Percentiles rank a stretch among this genome's conserved stretches.
phyloP scores from a whole-genome alignment of 2,888 invertebrate genomes.

The Pilophorus perplexus region DNA sequence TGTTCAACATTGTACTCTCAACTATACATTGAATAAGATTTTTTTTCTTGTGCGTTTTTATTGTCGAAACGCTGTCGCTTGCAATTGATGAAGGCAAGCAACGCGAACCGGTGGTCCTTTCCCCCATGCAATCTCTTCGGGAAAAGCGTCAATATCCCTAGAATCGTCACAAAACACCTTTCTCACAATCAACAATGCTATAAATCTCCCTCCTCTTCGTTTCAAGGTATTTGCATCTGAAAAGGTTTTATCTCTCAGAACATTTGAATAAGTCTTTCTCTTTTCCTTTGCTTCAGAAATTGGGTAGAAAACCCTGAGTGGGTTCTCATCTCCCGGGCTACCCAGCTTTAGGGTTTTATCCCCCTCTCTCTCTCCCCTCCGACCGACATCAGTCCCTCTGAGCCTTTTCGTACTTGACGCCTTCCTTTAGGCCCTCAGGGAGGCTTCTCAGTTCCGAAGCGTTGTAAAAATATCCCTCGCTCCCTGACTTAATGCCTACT shows the following conservation, averaged over 20 bases:
- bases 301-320: slow-evolving; percentile 32
- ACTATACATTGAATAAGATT: too few relatives aligned
- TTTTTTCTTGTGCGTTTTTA: too few relatives aligned
- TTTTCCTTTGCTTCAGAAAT: slow-evolving; percentile 31
- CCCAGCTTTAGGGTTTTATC: slow-evolving; percentile 13
- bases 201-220: slow-evolving; percentile 34
- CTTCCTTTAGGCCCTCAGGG: not conserved
- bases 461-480: slow-evolving; percentile 8
- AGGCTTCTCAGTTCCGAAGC: not conserved
- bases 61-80: too few relatives aligned
- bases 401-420: too few relatives aligned
- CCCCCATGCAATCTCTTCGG: too few relatives aligned
- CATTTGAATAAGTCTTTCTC: slow-evolving; percentile 36
- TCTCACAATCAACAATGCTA: slow-evolving; percentile 34
- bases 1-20: too few relatives aligned
- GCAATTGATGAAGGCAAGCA: too few relatives aligned
- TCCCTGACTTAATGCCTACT: not conserved
- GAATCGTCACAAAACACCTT: slow-evolving; percentile 7
- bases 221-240: slow-evolving; percentile 18
- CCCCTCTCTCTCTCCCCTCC: not conserved
- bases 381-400: too few relatives aligned
- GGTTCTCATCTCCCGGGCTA: slow-evolving; percentile 11
- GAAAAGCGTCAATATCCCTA: slow-evolving; percentile 5
- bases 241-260: slow-evolving; percentile 34
- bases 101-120: too few relatives aligned